Percentiles rank a stretch among this genome's conserved stretches.
Conservation (phyloP, 2,888 invertebrate genomes). For the Nomada goodeniana region DNA sequence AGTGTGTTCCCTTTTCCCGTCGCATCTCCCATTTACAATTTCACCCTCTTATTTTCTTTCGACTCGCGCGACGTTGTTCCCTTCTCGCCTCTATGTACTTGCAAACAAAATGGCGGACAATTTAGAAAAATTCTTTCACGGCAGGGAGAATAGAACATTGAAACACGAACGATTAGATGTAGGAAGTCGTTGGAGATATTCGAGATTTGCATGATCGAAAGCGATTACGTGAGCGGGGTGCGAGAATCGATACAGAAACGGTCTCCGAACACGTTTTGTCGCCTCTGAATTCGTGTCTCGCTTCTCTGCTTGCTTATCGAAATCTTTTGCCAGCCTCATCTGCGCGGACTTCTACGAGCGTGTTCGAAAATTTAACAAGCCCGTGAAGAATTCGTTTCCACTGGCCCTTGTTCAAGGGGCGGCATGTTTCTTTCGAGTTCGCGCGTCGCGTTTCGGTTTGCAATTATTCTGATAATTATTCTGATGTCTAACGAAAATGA, state of each 20-base stretch:
- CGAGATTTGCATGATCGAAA: slow-evolving; percentile 40
- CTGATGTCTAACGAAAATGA: too few species aligned
- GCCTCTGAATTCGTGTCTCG: slow-evolving; percentile 40
- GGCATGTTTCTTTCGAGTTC: background rate
- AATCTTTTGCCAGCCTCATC: slow-evolving; percentile 28
- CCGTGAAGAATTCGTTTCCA: background rate
- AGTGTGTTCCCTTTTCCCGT: background rate
- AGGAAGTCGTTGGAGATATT: slow-evolving; percentile 4
- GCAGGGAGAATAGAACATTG: background rate
- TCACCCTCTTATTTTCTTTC: background rate
- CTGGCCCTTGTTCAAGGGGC: background rate
- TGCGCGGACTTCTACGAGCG: slow-evolving; percentile 13
- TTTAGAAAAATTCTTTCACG: too few species aligned
- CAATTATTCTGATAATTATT: too few species aligned
- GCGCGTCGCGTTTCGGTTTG: too few species aligned
- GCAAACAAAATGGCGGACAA: too few species aligned
- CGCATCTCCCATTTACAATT: background rate
- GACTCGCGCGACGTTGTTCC: too few species aligned
- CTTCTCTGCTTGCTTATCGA: slow-evolving; percentile 29
- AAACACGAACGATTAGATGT: too few species aligned
- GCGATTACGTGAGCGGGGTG: slow-evolving; percentile 43
- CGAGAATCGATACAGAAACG: slow-evolving; percentile 44
- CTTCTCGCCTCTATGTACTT: too few species aligned
- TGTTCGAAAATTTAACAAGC: slow-evolving; percentile 24
- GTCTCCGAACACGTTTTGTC: slow-evolving; percentile 41